Evolutionary conservation across 1,140 invertebrate genomes (phyloP), one percentile per base, ranked within the genome.

Genomic region (Papilio machaon): DNA sequence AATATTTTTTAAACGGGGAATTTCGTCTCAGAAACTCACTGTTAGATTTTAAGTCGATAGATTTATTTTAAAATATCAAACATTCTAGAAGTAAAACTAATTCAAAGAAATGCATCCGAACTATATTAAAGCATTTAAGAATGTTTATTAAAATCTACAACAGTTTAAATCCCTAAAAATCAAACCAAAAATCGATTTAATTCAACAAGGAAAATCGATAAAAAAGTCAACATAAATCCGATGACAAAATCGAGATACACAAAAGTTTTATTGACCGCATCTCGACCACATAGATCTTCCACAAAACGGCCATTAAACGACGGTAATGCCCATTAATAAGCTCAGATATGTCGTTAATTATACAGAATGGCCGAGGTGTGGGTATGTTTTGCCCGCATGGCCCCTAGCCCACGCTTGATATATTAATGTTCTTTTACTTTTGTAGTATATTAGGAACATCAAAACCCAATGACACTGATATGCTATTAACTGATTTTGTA

Each of bases 311-410:
- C 73, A 75, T 75, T 75, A 75, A 75, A 75, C 73, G 35, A 47
- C 47, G 19, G 6, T 75, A 75, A 75, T 75, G 73, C 15, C 47
- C 73, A 75, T 75, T 75, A 75, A 75, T 75, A 75, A 75, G 15
- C 47, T 75, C 47, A 75, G 73, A 10, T 49, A 15, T 23, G 10
- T 10, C 73, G 52, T 75, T 52, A 35, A 75, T 75, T 75, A 75
- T 75, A 74, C 38, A 15, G 46, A 46, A 74, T n/a, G 43, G 38
- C 47, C 43, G 46, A 46, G 73, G 73, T 47, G 73, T 49, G 73
- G 47, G 46, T 52, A 47, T 75, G 73, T 75, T 52, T 10, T 46
- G 70, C 70, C 64, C 64, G 64, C 23, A 67, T 30, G 19, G 64
- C 64, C 60, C 60, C 23, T 67, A 15, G 2, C 64, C 64, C 64